Conservation (phyloP, 2,888 invertebrate genomes). For the Acleris emargana region DNA sequence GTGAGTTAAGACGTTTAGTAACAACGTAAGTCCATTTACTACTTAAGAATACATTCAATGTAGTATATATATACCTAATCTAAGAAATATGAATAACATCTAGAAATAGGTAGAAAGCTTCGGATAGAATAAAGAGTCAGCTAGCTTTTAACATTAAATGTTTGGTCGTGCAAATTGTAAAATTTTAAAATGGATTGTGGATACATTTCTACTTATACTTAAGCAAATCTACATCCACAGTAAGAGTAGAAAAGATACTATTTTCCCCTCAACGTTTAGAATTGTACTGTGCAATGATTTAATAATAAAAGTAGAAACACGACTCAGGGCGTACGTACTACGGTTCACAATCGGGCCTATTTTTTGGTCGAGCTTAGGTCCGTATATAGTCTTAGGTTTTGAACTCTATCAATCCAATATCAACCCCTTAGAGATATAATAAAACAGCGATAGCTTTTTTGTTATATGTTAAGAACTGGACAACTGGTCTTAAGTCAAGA, state of each 20-base stretch:
- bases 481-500: background rate
- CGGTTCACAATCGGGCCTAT: constrained; percentile 20
- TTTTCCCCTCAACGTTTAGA: too few relatives aligned
- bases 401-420: constrained; percentile 17
- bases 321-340: constrained; percentile 18
- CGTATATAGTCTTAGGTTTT: constrained; percentile 31
- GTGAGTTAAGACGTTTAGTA: background rate
- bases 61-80: background rate
- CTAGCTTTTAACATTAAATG: constrained; percentile 29
- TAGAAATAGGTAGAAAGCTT: constrained; percentile 30
- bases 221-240: too few relatives aligned
- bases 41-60: background rate
- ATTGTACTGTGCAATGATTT: background rate
- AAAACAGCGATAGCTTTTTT: background rate
- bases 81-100: constrained; percentile 32
- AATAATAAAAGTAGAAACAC: constrained; percentile 4
- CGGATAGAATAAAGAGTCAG: constrained; percentile 25
- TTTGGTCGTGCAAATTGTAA: constrained; percentile 35
- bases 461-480: background rate
- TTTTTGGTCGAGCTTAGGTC: constrained; percentile 35
- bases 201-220: constrained; percentile 5
- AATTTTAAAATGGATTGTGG: constrained; percentile 22
- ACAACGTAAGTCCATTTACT: background rate
- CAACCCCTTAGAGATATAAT: background rate
- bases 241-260: too few relatives aligned